Evolutionary conservation across 2,113 vertebrate genomes (phyloP), one percentile per base, ranked within the genome.

Genomic region (Sporophila hypoxantha): DNA sequence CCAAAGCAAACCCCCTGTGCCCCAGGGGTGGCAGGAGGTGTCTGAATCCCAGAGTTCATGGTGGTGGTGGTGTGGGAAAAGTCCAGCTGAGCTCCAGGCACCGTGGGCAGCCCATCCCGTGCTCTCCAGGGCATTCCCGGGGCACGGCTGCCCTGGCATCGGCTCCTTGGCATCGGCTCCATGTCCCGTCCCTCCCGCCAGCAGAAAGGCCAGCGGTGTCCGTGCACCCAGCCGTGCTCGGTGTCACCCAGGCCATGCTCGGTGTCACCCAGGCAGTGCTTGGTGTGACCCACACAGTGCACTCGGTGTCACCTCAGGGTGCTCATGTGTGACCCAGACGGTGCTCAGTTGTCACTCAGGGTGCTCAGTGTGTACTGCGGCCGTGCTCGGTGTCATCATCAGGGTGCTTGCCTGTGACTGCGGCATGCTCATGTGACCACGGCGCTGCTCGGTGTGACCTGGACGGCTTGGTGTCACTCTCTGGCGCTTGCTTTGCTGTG

Each of bases 21-120:
- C 81, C 44, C 76, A 84, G 81, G 88, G 92, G 91, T 84, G 90
- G 87, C 56, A 76, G 68, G 66, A 87, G 71, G 69, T 12, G 41
- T 88, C 74, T 9, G 0, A 76, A 66, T 91, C 91, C 76, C 85
- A 78, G 73, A 83, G 55, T 81, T 47, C 0, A 17, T 27, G 57
- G 1, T 50, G 60, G 47, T 52, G 69, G 46, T 15, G 69, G 46
- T 15, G 73, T 92, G 83, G 79, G 76, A 65, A 22, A 71, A 76
- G 68, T 66, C 73, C 89, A 36, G 50, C 5, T 41, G 76, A 84
- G 20, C 71, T 91, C 60, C 78, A 47, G 89, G 20, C 0, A 0
- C 47, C 0, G 1, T 25, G 6, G 14, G 52, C 82, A 70, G 79
- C 83, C 68, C 3, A 0, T 44, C n/a, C 47, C 1, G 0, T 2